phyloP scores from a whole-genome alignment of 2,888 invertebrate genomes.

The Athalia cordata region DNA sequence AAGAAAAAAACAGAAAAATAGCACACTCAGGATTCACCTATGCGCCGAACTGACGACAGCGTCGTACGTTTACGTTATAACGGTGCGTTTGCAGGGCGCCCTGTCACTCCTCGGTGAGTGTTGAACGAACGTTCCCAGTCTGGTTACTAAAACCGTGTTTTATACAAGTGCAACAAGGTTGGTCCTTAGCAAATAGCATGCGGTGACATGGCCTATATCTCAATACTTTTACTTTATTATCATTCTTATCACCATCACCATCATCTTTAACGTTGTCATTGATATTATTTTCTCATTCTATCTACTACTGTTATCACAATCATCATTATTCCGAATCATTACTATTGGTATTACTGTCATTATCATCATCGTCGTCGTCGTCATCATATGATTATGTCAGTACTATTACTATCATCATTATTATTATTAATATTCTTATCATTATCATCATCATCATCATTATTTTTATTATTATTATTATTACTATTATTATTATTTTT shows the following conservation, averaged over 20 bases:
- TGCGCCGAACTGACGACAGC: conserved; percentile 61
- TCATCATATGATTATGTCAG: conserved; percentile 18
- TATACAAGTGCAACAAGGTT: conserved; percentile 73
- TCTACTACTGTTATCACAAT: conserved; percentile 42
- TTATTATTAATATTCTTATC: conserved; percentile 40
- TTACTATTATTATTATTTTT: conserved; percentile 47
- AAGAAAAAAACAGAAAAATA: conserved; percentile 52
- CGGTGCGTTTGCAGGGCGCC: conserved; percentile 73
- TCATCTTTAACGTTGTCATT: conserved; percentile 58
- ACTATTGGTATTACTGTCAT: conserved; percentile 46
- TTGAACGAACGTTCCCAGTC: conserved; percentile 69
- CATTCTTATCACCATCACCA: conserved; percentile 58
- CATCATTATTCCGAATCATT: conserved; percentile 44
- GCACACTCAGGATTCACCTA: conserved; percentile 62
- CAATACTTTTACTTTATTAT: conserved; percentile 58
- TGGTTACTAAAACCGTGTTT: conserved; percentile 73
- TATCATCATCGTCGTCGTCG: conserved; percentile 46
- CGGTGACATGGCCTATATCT: conserved; percentile 72
- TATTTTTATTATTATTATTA: conserved; percentile 47
- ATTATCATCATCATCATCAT: conserved; percentile 47
- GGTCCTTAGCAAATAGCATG: conserved; percentile 74
- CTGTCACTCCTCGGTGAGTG: conserved; percentile 73
- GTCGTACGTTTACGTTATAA: conserved; percentile 69
- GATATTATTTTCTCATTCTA: conserved; percentile 50
- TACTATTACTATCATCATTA: conserved; percentile 43